phyloP scores from a whole-genome alignment of 2,113 vertebrate species.

The Anhinga rufa region DNA sequence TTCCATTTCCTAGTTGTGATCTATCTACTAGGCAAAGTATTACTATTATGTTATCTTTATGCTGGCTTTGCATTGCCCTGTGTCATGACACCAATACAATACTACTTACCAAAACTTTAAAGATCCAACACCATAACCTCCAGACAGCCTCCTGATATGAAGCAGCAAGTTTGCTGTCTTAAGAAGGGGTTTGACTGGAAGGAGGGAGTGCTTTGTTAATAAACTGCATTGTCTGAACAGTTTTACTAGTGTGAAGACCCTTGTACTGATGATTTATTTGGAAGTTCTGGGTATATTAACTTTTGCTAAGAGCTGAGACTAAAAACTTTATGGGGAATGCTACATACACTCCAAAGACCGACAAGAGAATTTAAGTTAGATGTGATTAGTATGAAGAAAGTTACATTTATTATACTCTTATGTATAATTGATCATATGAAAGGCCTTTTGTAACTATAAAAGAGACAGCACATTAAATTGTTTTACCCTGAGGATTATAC shows the following conservation, averaged over 20 bases:
- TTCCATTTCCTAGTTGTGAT: neutral
- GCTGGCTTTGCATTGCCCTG: neutral
- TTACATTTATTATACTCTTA: slow-evolving; percentile 83
- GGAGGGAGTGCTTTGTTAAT: slow-evolving; percentile 51
- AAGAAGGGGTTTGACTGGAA: slow-evolving; percentile 36
- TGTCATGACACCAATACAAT: neutral
- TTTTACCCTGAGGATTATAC: slow-evolving; percentile 81
- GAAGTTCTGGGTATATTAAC: slow-evolving; percentile 78
- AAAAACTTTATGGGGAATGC: slow-evolving; percentile 80
- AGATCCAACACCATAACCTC: slow-evolving; percentile 22
- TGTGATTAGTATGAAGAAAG: slow-evolving; percentile 83
- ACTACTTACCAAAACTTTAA: neutral
- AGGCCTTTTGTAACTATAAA: slow-evolving; percentile 84
- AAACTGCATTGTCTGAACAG: slow-evolving; percentile 61
- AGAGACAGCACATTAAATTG: slow-evolving; percentile 84
- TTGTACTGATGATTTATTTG: slow-evolving; percentile 71
- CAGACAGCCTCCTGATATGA: neutral
- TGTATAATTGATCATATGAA: slow-evolving; percentile 83
- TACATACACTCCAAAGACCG: slow-evolving; percentile 75
- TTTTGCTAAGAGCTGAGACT: slow-evolving; percentile 78
- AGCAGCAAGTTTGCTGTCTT: slow-evolving; percentile 9
- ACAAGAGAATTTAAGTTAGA: slow-evolving; percentile 80
- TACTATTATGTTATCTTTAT: neutral
- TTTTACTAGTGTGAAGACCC: slow-evolving; percentile 64
- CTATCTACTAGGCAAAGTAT: neutral